Percentiles rank a stretch among this genome's conserved stretches.
Evolutionary conservation across 2,888 invertebrate species (phyloP).

Genomic region (Polydrusus cervinus): DNA sequence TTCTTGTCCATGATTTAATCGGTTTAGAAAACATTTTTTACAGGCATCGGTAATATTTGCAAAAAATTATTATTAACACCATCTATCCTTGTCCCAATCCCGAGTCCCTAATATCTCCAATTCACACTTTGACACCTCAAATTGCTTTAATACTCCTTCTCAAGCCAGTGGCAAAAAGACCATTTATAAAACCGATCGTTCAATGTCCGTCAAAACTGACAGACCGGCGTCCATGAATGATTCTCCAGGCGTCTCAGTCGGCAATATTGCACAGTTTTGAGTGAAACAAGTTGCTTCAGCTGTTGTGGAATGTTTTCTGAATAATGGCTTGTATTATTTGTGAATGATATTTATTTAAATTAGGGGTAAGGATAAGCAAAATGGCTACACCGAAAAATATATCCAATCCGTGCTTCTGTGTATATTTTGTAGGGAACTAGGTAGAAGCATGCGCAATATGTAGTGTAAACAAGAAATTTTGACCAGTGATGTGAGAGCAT

Average conservation of each 20-base stretch:
- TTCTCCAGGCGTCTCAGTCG: conserved; percentile 23
- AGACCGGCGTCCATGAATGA: conserved; percentile 41
- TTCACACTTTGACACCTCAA: conserved; percentile 43
- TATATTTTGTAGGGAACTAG: too few species aligned
- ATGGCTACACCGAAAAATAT: too few species aligned
- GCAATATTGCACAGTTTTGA: conserved; percentile 31
- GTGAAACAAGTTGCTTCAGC: conserved; percentile 21
- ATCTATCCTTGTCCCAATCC: conserved; percentile 4
- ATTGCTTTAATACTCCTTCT: conserved; percentile 47
- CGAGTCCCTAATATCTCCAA: conserved; percentile 17
- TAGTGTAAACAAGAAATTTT: too few species aligned
- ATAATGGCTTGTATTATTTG: too few species aligned
- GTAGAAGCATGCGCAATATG: too few species aligned
- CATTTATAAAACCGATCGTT: conserved; percentile 48
- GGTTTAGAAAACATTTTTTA: too few species aligned
- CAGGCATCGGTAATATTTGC: background rate
- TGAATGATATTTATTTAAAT: too few species aligned
- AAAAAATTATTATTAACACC: conserved; percentile 1
- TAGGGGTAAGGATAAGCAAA: too few species aligned
- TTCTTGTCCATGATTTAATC: too few species aligned
- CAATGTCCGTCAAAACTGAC: conserved; percentile 48
- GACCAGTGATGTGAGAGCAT: too few species aligned
- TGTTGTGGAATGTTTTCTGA: background rate
- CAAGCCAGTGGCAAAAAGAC: conserved; percentile 39
- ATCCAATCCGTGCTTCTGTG: too few species aligned